phyloP scores from a whole-genome alignment of 2,113 vertebrate species.

The Mola mola region DNA sequence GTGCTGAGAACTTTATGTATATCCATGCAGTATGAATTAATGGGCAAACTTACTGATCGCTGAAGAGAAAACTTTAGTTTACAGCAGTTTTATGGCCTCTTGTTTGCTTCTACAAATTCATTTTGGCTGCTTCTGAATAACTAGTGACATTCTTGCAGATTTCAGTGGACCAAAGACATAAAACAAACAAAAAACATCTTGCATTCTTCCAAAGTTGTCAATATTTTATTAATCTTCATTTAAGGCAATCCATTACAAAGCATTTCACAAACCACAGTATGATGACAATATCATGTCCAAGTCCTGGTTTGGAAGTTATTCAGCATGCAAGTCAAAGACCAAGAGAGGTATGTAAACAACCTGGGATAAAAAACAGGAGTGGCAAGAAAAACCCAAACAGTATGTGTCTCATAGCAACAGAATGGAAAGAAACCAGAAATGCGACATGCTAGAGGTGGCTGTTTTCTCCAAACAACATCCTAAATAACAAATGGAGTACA shows the following conservation, averaged over 20 bases:
- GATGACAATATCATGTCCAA: constrained; percentile 80
- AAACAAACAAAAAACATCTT: constrained; percentile 24
- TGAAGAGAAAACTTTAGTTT: too few relatives aligned
- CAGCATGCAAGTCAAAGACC: constrained; percentile 83
- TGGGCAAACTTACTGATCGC: too few relatives aligned
- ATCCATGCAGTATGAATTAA: too few relatives aligned
- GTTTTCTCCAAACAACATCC: constrained; percentile 55
- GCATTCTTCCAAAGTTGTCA: constrained; percentile 76
- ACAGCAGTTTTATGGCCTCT: too few relatives aligned
- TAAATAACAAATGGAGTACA: constrained; percentile 50
- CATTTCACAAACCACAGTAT: constrained; percentile 83
- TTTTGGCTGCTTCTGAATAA: neutral
- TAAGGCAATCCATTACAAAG: constrained; percentile 88
- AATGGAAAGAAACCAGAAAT: constrained; percentile 56
- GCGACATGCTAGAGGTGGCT: constrained; percentile 67
- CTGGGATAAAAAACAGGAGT: constrained; percentile 70
- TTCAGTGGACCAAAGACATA: constrained; percentile 1
- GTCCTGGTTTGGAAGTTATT: constrained; percentile 78
- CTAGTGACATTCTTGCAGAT: neutral
- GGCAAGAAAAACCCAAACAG: constrained; percentile 70
- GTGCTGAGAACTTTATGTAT: too few relatives aligned
- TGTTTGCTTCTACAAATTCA: too few relatives aligned
- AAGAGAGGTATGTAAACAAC: constrained; percentile 77
- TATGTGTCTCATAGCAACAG: constrained; percentile 52
- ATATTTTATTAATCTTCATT: constrained; percentile 80